Base-by-base conservation (phyloP, 2,797 vertebrate species). In the Urophycis tenuis region DNA sequence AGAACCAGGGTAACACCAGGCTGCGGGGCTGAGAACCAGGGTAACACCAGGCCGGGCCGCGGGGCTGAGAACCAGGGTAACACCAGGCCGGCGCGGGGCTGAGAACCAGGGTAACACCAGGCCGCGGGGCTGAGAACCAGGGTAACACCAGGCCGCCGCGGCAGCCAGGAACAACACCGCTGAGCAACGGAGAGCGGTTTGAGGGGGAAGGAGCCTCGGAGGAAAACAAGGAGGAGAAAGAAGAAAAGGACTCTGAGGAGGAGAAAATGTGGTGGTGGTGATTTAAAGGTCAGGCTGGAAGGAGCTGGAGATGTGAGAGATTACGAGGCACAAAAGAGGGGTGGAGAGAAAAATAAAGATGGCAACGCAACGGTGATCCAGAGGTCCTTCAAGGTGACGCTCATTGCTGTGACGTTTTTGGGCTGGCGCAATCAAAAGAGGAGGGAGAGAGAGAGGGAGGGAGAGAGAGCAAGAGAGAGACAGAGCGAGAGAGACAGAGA, bases 381-480 rank as follows among this genome's bases (percentile, higher is more conserved):
- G 75, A 71, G 73, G 79, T 80, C 80, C 45, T 36, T 31, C 12
- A 69, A 81, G 81, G 84, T 79, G 79, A 86, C 36, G 79, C 81
- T 84, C 73, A 81, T 80, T 77, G 78, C 72, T 73, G 78, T 87
- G 87, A 89, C 81, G 83, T 87, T 88, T 60, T 87, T 80, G 79
- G 81, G 83, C 84, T 49, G 82, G 83, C 29, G 76, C 80, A 89
- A 90, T 89, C 85, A 86, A 87, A 87, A 80, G 81, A 36, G 35
- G 36, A 39, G 36, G 36, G 36, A 39, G 36, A 12, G 36, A 39
- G 0, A 3, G 35, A 11, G 5, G 8, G 49, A 53, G 49, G 19
- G 49, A n/a, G 49, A 22, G 49, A n/a, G 17, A 22, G 49, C 19
- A 4, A 53, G 19, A 53, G 49, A 8, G 19, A 5, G 19, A 19